A percentile compares a stretch with the other conserved stretches of the same genome.
Conservation (phyloP, 2,888 invertebrate species). For the Sphaerolaimus hirsutus region DNA sequence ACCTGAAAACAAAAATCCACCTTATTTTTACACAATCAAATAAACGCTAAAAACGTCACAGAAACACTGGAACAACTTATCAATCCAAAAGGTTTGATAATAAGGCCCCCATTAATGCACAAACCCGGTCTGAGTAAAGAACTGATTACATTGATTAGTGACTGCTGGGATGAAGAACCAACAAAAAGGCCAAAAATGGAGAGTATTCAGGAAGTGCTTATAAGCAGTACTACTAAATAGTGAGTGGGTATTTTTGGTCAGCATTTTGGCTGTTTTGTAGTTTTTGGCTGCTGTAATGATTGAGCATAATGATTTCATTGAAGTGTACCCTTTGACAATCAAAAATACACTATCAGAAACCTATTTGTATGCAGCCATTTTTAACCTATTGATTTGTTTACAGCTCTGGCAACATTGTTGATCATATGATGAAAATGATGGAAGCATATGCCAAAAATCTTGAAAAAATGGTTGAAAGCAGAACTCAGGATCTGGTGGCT, state of each 20-base stretch:
- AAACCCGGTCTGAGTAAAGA: background rate
- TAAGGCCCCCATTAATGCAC: background rate
- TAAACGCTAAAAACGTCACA: background rate
- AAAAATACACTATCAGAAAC: too few relatives aligned
- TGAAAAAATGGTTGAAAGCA: constrained; percentile 3
- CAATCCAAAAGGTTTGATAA: background rate
- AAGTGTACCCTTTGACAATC: too few relatives aligned
- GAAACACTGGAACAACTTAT: background rate
- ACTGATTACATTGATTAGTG: background rate
- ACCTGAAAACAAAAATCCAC: too few relatives aligned
- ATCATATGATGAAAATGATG: constrained; percentile 3
- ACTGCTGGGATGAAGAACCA: background rate
- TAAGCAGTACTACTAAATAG: background rate
- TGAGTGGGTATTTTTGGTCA: background rate
- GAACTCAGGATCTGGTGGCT: constrained; percentile 1
- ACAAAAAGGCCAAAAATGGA: background rate
- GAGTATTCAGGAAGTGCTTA: background rate
- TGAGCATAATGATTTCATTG: too few relatives aligned
- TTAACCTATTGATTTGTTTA: background rate
- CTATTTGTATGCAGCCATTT: too few relatives aligned
- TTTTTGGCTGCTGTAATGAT: too few relatives aligned
- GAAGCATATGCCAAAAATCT: constrained; percentile 6
- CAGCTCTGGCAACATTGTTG: background rate
- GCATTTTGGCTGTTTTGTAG: background rate
- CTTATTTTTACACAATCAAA: background rate